Conservation (phyloP, 2,113 vertebrate genomes). For the Hemicordylus capensis region DNA sequence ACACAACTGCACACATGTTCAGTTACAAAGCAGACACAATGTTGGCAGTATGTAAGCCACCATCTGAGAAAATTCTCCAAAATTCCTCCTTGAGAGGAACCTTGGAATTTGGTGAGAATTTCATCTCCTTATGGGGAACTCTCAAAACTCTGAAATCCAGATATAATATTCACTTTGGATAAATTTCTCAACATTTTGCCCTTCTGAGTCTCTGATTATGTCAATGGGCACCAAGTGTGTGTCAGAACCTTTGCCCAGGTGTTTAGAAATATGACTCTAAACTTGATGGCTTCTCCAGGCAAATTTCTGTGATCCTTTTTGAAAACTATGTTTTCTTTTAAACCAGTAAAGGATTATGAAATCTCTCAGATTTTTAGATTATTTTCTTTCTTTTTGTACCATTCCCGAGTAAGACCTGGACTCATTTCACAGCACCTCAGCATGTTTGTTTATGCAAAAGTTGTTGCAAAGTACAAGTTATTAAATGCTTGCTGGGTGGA, state of each 20-base stretch:
- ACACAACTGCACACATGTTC: too few species aligned
- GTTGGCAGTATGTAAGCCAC: too few species aligned
- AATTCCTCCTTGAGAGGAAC: too few species aligned
- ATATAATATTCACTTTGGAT: too few species aligned
- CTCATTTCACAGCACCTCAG: conserved; percentile 54
- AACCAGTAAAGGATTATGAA: not conserved
- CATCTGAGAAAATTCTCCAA: too few species aligned
- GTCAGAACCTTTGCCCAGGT: not conserved
- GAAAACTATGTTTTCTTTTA: not conserved
- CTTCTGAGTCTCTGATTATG: not conserved
- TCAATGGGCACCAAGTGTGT: not conserved
- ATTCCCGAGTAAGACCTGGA: conserved; percentile 49
- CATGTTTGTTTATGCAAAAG: conserved; percentile 64
- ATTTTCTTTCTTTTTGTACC: conserved; percentile 3
- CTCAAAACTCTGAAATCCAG: too few species aligned
- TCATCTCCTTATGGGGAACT: too few species aligned
- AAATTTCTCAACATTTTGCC: too few species aligned
- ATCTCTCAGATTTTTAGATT: not conserved
- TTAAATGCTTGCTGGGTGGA: conserved; percentile 67
- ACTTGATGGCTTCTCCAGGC: not conserved
- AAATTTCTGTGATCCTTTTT: not conserved
- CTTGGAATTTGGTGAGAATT: too few species aligned
- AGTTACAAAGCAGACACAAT: too few species aligned
- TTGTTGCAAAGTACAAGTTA: conserved; percentile 57
- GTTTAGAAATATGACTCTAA: not conserved